Conservation (phyloP, 2,888 invertebrate species). For the Leucophenga maculata region DNA sequence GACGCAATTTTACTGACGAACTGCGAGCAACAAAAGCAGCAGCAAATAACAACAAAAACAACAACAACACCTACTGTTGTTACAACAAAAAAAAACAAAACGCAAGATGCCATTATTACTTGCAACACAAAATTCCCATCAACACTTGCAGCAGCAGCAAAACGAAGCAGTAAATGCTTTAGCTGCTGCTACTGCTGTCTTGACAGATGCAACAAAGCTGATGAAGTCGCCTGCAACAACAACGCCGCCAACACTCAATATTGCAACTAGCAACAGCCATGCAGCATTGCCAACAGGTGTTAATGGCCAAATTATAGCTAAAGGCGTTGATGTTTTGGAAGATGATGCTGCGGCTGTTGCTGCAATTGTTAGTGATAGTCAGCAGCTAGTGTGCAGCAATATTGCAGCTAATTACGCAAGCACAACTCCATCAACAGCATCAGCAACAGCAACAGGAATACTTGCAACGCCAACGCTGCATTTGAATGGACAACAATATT, state of each 20-base stretch:
- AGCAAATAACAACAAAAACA: slow-evolving; percentile 48
- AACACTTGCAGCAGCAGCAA: slow-evolving; percentile 50
- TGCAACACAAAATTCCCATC: slow-evolving; percentile 51
- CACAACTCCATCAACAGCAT: slow-evolving; percentile 48
- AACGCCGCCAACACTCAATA: slow-evolving; percentile 29
- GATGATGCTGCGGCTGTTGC: slow-evolving; percentile 30
- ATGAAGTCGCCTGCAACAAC: slow-evolving; percentile 29
- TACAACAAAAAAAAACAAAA: slow-evolving; percentile 11
- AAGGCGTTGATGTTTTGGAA: slow-evolving; percentile 58
- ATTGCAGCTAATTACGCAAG: slow-evolving; percentile 53
- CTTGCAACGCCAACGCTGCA: slow-evolving; percentile 28
- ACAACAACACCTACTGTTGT: slow-evolving; percentile 39
- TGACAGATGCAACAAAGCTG: slow-evolving; percentile 33
- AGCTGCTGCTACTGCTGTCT: slow-evolving; percentile 29
- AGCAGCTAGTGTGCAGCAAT: slow-evolving; percentile 36
- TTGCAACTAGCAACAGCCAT: slow-evolving; percentile 1
- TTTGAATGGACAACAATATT: slow-evolving; percentile 28
- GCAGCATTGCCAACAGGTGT: slow-evolving; percentile 58
- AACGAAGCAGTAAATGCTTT: slow-evolving; percentile 39
- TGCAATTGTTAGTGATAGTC: slow-evolving; percentile 28
- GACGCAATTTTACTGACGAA: slow-evolving; percentile 67
- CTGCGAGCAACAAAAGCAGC: slow-evolving; percentile 42
- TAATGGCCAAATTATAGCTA: slow-evolving; percentile 69
- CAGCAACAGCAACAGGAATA: slow-evolving; percentile 30
- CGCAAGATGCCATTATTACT: slow-evolving; percentile 40